phyloP scores from a whole-genome alignment of 2,113 vertebrate genomes.

The Mirounga angustirostris region DNA sequence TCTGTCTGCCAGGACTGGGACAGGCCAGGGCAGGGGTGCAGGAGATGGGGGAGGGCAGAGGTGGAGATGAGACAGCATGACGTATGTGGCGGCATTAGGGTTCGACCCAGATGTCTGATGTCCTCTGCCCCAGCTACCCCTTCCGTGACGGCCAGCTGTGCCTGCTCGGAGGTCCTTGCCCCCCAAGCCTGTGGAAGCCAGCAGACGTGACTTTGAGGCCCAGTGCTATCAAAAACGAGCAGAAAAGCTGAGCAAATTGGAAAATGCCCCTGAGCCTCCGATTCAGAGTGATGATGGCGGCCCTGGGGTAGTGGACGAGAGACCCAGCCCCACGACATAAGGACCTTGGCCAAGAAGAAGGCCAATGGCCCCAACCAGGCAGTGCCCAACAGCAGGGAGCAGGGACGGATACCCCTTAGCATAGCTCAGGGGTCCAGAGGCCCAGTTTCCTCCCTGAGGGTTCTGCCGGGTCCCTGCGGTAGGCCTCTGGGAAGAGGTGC shows the following conservation, averaged over 20 bases:
- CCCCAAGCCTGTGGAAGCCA: background rate
- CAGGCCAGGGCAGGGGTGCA: accelerated
- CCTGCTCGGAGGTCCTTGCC: background rate
- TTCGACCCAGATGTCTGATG: background rate
- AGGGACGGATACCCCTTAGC: background rate
- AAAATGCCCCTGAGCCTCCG: background rate
- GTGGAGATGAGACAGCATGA: background rate
- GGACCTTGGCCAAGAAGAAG: background rate
- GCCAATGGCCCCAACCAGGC: too few species aligned
- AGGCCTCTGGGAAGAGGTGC: background rate
- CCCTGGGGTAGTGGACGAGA: background rate
- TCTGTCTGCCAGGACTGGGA: background rate
- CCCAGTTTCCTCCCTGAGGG: background rate
- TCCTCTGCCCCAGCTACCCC: background rate
- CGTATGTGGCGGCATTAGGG: accelerated
- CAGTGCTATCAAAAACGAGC: background rate
- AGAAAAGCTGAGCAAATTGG: background rate
- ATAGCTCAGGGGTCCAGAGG: background rate
- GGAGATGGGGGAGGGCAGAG: background rate
- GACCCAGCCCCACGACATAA: background rate
- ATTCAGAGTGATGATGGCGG: background rate
- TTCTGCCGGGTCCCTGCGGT: background rate
- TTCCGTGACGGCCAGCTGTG: background rate
- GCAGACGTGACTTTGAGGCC: background rate
- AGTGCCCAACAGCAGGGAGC: background rate